phyloP scores from a whole-genome alignment of 2,113 vertebrate genomes.

The Brevimyrus niger region DNA sequence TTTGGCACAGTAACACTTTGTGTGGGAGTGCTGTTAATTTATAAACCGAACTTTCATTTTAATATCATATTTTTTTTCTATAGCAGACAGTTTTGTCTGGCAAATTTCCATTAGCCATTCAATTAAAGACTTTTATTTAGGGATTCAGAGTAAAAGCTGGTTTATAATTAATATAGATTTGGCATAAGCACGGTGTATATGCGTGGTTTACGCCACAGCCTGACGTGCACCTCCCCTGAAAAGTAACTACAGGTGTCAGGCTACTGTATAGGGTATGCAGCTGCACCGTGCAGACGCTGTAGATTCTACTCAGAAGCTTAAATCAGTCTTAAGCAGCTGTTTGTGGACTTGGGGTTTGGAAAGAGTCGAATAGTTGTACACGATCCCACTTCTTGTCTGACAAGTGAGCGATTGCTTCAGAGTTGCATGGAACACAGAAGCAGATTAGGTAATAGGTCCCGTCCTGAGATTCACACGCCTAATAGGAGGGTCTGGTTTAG shows the following conservation, averaged over 20 bases:
- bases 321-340: not conserved
- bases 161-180: not conserved
- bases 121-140: not conserved
- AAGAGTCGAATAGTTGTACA: not conserved
- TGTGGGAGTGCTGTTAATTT: not conserved
- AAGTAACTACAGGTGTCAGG: not conserved
- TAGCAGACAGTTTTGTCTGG: not conserved
- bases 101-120: not conserved
- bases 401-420: slow-evolving; percentile 30
- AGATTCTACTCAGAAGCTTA: not conserved
- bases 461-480: slow-evolving; percentile 32
- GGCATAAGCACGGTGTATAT: not conserved
- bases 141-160: not conserved
- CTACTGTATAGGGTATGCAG: not conserved
- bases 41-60: not conserved
- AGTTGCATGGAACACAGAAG: slow-evolving; percentile 15
- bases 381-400: not conserved
- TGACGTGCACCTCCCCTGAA: not conserved
- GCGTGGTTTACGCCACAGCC: not conserved
- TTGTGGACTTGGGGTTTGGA: not conserved
- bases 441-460: slow-evolving; percentile 50
- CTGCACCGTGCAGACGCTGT: not conserved
- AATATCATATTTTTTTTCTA: not conserved
- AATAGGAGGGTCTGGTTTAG: slow-evolving; percentile 43
- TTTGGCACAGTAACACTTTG: not conserved